These are phyloP conservation scores for Aradophagus sp. DNA, from an alignment of 1,140 invertebrate species.

Conservation along the genomic window DNA sequence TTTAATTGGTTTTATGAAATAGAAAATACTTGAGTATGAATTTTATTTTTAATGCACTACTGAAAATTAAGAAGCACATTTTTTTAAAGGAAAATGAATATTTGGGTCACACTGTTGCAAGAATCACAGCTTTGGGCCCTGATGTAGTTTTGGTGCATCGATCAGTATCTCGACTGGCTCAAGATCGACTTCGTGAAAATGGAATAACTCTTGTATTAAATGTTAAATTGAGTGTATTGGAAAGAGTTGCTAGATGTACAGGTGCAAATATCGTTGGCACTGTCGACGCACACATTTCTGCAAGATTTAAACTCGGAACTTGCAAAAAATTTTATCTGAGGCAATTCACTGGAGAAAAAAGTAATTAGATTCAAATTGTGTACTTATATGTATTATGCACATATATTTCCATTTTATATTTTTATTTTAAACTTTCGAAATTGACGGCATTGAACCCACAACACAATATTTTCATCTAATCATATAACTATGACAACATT, in stretches of 20 bases:
- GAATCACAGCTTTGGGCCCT: constrained; percentile 89
- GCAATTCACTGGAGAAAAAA: constrained; percentile 78
- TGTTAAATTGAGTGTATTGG: constrained; percentile 89
- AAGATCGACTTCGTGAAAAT: constrained; percentile 86
- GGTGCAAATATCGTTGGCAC: constrained; percentile 91
- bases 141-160: constrained; percentile 93
- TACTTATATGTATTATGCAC: too few relatives aligned
- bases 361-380: constrained; percentile 59
- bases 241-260: constrained; percentile 87
- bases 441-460: too few relatives aligned
- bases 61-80: too few relatives aligned
- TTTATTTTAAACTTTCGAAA: too few relatives aligned
- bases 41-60: too few relatives aligned
- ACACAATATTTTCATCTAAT: too few relatives aligned
- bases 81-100: constrained; percentile 88
- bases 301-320: constrained; percentile 87
- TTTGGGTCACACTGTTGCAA: constrained; percentile 89
- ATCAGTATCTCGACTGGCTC: constrained; percentile 90
- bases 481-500: too few relatives aligned
- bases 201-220: constrained; percentile 92
- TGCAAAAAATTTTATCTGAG: constrained; percentile 91
- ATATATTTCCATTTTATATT: too few relatives aligned
- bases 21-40: too few relatives aligned
- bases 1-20: too few relatives aligned
- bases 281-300: constrained; percentile 90